Conservation (phyloP, 2,113 vertebrate genomes). For the Syngnathus typhle region DNA sequence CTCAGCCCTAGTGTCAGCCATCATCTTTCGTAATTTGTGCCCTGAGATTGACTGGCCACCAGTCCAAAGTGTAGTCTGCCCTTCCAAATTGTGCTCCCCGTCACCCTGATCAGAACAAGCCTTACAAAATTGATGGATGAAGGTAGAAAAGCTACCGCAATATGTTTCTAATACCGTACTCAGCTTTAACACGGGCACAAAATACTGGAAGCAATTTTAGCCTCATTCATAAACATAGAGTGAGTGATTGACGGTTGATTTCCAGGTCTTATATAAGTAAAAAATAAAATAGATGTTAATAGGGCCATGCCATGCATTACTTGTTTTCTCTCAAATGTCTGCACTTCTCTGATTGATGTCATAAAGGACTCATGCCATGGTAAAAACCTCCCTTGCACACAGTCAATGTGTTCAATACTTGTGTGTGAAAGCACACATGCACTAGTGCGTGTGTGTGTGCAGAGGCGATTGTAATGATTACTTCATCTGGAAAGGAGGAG, state of each 20-base stretch:
- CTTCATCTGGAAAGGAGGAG: conserved; percentile 16
- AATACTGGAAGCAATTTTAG: neutral
- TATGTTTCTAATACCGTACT: too few species aligned
- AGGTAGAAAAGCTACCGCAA: neutral
- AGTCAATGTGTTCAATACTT: conserved; percentile 28
- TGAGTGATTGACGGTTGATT: neutral
- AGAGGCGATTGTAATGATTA: conserved; percentile 1
- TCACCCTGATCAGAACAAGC: neutral
- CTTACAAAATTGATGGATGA: neutral
- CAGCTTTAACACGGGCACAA: neutral
- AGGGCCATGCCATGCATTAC: neutral
- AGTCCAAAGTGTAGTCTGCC: too few species aligned
- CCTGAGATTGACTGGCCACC: too few species aligned
- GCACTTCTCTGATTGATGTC: conserved; percentile 49
- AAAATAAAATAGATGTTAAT: too few species aligned
- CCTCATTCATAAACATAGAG: neutral
- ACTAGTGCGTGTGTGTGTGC: neutral
- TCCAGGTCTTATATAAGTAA: neutral
- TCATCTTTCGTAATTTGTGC: too few species aligned
- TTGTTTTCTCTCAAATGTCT: conserved; percentile 39
- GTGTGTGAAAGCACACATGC: neutral
- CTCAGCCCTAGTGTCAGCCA: too few species aligned
- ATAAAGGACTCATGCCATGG: conserved; percentile 44
- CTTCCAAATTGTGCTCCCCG: too few species aligned
- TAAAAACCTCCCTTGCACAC: conserved; percentile 45